Conservation (phyloP, 2,888 invertebrate genomes). For the Chrysopilus asiliformis region DNA sequence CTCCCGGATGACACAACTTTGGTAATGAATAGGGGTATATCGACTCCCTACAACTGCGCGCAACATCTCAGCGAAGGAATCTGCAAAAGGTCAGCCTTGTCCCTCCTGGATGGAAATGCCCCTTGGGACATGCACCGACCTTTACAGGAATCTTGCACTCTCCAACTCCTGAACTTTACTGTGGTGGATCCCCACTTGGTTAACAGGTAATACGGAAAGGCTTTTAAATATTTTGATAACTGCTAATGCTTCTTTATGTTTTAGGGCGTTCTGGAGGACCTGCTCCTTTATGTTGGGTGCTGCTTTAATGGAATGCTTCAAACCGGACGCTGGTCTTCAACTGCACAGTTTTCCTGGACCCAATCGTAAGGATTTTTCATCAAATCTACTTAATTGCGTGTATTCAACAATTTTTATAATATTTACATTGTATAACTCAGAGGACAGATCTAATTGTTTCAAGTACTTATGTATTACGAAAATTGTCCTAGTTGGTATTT, state of each 20-base stretch:
- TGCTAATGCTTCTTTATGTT: conserved; percentile 6
- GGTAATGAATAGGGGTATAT: conserved; percentile 81
- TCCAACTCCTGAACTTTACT: conserved; percentile 43
- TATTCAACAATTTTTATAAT: no score
- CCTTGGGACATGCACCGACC: conserved; percentile 93
- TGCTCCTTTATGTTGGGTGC: conserved; percentile 84
- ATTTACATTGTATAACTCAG: no score
- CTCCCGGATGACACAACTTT: conserved; percentile 58
- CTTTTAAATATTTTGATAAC: not conserved
- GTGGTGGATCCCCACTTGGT: conserved; percentile 32
- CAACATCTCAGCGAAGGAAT: conserved; percentile 67
- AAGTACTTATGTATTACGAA: no score
- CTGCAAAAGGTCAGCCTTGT: conserved; percentile 58
- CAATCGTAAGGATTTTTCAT: conserved; percentile 62
- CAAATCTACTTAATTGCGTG: no score
- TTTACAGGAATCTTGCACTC: conserved; percentile 47
- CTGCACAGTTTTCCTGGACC: conserved; percentile 88
- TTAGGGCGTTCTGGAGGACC: conserved; percentile 79
- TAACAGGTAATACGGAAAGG: conserved; percentile 24
- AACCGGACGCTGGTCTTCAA: conserved; percentile 56
- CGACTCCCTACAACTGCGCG: conserved; percentile 87
- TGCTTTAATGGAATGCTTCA: conserved; percentile 62
- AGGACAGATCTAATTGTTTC: no score
- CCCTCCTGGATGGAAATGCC: conserved; percentile 59
- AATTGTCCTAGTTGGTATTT: no score